These are phyloP conservation scores for Agrotis segetum DNA, from an alignment of 2,888 invertebrate genomes.

Conservation along the genomic window DNA sequence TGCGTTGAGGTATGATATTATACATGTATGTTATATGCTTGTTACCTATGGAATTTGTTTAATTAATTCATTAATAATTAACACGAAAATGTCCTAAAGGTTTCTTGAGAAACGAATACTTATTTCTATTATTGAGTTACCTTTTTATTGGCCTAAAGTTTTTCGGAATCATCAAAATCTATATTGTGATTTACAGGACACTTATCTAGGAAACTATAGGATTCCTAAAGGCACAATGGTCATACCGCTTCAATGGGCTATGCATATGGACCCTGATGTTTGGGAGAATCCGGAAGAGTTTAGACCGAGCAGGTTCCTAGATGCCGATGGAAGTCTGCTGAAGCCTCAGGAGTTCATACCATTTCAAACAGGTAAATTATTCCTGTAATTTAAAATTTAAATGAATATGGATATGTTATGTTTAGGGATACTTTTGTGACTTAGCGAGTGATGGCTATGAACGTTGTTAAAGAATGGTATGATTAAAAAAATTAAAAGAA, in stretches of 20 bases:
- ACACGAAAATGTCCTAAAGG: background rate
- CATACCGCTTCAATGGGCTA: conserved; percentile 95
- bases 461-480: too few species aligned
- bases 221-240: conserved; percentile 94
- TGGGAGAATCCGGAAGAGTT: conserved; percentile 94
- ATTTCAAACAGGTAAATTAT: conserved; percentile 94
- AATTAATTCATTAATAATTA: background rate
- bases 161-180: background rate
- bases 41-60: background rate
- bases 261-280: conserved; percentile 93
- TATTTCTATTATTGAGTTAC: too few species aligned
- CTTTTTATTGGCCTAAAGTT: background rate
- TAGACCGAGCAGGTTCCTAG: conserved; percentile 93
- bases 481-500: too few species aligned
- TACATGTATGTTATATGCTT: background rate
- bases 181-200: conserved; percentile 81
- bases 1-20: conserved; percentile 84
- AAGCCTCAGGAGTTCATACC: conserved; percentile 94
- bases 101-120: too few species aligned
- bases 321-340: conserved; percentile 91
- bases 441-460: too few species aligned
- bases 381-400: too few species aligned
- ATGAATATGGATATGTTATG: too few species aligned
- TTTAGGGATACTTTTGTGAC: too few species aligned
- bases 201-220: conserved; percentile 91